Conservation (phyloP, 2,797 vertebrate species). For the Pachyuromys duprasi region DNA sequence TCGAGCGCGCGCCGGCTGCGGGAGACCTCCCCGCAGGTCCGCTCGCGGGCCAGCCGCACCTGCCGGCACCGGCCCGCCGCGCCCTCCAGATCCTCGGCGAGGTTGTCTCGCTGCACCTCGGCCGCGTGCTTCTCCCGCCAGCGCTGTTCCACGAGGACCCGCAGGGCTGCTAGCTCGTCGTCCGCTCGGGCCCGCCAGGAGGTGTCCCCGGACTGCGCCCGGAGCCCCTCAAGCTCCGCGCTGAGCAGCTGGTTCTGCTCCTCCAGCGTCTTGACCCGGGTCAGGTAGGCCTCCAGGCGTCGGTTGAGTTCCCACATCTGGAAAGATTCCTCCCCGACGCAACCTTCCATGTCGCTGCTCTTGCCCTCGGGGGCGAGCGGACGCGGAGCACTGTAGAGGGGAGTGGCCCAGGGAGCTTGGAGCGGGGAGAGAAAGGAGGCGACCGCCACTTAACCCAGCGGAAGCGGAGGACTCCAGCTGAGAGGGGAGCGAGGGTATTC, state of each 20-base stretch:
- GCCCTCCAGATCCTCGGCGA: conserved; percentile 88
- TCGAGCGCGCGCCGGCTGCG: conserved; percentile 90
- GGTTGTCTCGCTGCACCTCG: conserved; percentile 90
- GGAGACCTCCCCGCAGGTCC: conserved; percentile 85
- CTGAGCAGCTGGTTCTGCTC: conserved; percentile 92
- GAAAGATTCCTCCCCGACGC: conserved; percentile 90
- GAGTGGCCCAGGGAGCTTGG: not conserved
- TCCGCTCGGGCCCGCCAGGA: conserved; percentile 86
- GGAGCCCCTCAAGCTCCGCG: conserved; percentile 81
- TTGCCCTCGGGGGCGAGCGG: not conserved
- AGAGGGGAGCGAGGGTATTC: conserved; percentile 85
- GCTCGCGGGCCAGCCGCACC: conserved; percentile 87
- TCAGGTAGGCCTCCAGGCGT: conserved; percentile 94
- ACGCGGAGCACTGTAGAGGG: conserved; percentile 40
- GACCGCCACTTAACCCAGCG: not conserved
- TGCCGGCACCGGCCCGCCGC: conserved; percentile 88
- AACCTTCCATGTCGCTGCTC: conserved; percentile 79
- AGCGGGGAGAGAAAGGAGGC: not conserved
- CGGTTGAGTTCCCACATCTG: conserved; percentile 96
- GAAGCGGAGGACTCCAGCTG: conserved; percentile 38
- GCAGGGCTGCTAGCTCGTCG: conserved; percentile 88
- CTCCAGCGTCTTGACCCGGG: conserved; percentile 93
- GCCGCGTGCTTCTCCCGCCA: conserved; percentile 90
- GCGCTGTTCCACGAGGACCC: conserved; percentile 88
- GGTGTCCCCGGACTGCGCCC: conserved; percentile 65